A percentile compares a stretch with the other conserved stretches of the same genome.
Conservation (phyloP, 2,113 vertebrate genomes). For the Casuarius casuarius region DNA sequence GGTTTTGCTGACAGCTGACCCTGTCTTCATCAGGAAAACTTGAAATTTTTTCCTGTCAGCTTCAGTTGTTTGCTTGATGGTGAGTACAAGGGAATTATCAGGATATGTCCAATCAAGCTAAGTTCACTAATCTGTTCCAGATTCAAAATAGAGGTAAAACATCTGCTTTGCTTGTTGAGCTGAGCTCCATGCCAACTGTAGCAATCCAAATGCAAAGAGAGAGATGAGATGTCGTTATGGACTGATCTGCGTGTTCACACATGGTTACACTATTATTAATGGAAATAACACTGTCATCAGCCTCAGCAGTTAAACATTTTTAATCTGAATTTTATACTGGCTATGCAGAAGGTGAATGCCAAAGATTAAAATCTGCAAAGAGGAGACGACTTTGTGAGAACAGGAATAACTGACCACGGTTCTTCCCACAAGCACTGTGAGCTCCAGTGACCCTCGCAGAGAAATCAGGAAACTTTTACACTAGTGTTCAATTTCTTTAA, state of each 20-base stretch:
- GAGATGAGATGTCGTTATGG: background rate
- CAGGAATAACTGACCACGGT: background rate
- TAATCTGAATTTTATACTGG: background rate
- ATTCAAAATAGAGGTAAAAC: slow-evolving; percentile 51
- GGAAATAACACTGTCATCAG: slow-evolving; percentile 19
- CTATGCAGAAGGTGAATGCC: background rate
- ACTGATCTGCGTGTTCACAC: slow-evolving; percentile 18
- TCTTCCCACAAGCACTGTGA: background rate
- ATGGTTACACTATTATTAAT: slow-evolving; percentile 17
- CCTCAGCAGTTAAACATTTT: background rate
- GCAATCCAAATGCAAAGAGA: slow-evolving; percentile 30
- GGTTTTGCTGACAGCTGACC: background rate
- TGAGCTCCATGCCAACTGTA: slow-evolving; percentile 20
- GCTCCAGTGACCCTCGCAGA: background rate
- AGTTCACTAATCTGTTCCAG: slow-evolving; percentile 35
- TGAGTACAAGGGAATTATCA: background rate
- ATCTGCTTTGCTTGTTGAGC: slow-evolving; percentile 7
- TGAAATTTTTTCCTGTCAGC: background rate
- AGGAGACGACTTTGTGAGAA: background rate
- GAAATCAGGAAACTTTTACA: background rate
- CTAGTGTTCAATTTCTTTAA: background rate
- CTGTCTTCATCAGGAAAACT: background rate
- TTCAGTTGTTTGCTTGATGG: background rate
- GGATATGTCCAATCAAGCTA: background rate
- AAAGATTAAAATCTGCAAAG: background rate